Conservation (phyloP, 2,888 invertebrate genomes). For the Xanthia icteritia region DNA sequence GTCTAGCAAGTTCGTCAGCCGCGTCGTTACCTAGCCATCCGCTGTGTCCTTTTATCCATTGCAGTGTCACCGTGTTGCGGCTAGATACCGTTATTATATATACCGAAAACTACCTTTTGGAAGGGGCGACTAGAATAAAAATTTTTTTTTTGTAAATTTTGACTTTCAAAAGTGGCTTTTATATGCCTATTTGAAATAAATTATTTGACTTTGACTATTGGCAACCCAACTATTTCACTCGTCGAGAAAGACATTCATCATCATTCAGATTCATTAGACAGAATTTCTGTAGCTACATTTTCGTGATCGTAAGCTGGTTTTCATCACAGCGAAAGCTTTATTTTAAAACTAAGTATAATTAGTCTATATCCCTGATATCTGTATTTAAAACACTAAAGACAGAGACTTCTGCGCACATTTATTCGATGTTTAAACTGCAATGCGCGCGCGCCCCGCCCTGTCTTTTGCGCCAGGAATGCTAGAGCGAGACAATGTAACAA, state of each 20-base stretch:
- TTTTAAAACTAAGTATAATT: too few relatives aligned
- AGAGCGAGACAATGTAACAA: conserved; percentile 70
- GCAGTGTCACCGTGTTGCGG: too few relatives aligned
- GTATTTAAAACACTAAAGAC: not conserved
- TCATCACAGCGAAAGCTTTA: not conserved
- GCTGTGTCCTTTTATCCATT: too few relatives aligned
- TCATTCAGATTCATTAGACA: not conserved
- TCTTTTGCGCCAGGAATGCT: conserved; percentile 73
- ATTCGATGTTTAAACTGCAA: conserved; percentile 64
- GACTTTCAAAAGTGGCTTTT: too few relatives aligned
- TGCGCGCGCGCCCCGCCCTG: conserved; percentile 69
- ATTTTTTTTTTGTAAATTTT: too few relatives aligned
- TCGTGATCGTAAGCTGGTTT: not conserved
- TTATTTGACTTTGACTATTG: too few relatives aligned
- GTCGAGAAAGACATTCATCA: not conserved
- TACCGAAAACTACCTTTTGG: too few relatives aligned
- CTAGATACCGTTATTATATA: too few relatives aligned
- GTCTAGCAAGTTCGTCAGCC: too few relatives aligned
- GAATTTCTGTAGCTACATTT: not conserved
- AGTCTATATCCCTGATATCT: not conserved
- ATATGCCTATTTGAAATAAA: too few relatives aligned
- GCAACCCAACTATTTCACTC: not conserved
- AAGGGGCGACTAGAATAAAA: too few relatives aligned
- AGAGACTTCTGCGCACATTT: conserved; percentile 37
- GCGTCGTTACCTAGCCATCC: too few relatives aligned